A percentile compares a stretch with the other conserved stretches of the same genome.
phyloP scores from a whole-genome alignment of 2,888 invertebrate genomes.

The Mesochorus sp. region DNA sequence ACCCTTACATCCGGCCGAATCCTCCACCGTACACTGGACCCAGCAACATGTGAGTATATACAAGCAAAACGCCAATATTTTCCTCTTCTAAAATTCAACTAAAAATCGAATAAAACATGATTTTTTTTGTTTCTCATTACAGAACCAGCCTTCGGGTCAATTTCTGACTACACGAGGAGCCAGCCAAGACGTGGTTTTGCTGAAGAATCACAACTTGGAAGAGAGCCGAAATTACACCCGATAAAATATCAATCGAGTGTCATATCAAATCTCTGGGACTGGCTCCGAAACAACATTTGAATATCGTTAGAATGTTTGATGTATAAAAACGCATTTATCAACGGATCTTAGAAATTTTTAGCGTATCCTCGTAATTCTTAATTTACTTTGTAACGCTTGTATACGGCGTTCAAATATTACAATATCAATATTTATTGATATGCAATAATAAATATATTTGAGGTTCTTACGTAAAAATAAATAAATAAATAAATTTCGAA shows the following conservation, averaged over 20 bases:
- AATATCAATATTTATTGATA: too few relatives aligned
- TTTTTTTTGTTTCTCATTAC: constrained; percentile 32
- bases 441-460: too few relatives aligned
- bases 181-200: constrained; percentile 84
- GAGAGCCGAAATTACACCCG: constrained; percentile 42
- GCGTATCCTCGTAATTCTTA: background rate
- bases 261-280: constrained; percentile 72
- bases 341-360: background rate
- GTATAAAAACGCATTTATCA: constrained; percentile 2
- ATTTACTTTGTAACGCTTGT: background rate
- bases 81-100: background rate
- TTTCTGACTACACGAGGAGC: constrained; percentile 84
- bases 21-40: constrained; percentile 85
- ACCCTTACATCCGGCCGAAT: constrained; percentile 83
- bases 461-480: too few relatives aligned
- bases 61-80: background rate
- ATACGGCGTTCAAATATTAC: too few relatives aligned
- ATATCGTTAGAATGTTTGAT: constrained; percentile 11
- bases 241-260: constrained; percentile 50
- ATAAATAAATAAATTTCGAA: too few relatives aligned
- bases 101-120: constrained; percentile 17
- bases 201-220: constrained; percentile 69
- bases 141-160: constrained; percentile 80
- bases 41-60: constrained; percentile 81
- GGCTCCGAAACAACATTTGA: constrained; percentile 71